Evolutionary conservation across 2,888 invertebrate species (phyloP).

Genomic region (Pardosa pseudoannulata): DNA sequence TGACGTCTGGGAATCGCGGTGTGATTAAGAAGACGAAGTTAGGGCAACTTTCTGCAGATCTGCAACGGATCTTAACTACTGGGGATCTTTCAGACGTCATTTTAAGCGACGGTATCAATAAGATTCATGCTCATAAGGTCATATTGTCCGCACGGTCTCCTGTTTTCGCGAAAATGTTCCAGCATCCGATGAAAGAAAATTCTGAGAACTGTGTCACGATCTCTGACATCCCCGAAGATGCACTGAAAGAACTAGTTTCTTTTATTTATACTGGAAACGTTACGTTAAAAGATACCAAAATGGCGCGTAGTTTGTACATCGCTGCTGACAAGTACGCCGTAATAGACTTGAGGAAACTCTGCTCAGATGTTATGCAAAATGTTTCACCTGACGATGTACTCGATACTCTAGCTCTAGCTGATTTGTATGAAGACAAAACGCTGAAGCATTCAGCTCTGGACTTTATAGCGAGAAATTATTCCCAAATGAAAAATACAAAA

Average conservation of each 20-base stretch:
- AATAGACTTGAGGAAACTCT: neutral
- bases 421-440: neutral
- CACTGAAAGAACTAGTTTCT: neutral
- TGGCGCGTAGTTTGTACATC: neutral
- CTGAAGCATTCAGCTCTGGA: neutral
- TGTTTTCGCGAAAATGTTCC: constrained; percentile 5
- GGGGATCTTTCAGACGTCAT: neutral
- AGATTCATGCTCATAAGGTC: neutral
- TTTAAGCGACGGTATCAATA: neutral
- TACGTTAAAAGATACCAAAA: neutral
- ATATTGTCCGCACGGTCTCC: neutral
- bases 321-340: constrained; percentile 4
- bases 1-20: neutral
- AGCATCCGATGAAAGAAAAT: constrained; percentile 9
- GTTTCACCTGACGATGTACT: neutral
- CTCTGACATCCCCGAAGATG: neutral
- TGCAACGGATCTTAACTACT: neutral
- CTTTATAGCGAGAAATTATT: neutral
- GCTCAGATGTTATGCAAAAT: neutral
- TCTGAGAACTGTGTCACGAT: neutral
- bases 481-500: neutral
- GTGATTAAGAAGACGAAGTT: neutral
- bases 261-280: neutral
- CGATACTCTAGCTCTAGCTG: neutral
- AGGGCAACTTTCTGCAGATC: neutral